Percentiles rank a stretch among this genome's conserved stretches.
Conservation (phyloP, 2,888 invertebrate species). For the Andrena fulva region DNA sequence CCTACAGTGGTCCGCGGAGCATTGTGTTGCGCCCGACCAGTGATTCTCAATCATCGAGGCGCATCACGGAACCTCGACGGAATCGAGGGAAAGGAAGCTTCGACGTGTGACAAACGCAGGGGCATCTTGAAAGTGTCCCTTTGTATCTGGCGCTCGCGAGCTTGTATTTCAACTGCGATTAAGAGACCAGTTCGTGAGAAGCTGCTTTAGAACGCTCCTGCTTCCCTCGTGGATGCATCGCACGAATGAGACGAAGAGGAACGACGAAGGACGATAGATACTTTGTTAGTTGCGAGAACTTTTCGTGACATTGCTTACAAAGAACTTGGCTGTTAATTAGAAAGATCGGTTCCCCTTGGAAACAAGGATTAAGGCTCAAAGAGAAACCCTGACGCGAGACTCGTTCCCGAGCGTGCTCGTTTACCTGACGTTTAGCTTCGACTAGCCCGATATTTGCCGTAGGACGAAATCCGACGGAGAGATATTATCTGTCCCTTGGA, state of each 20-base stretch:
- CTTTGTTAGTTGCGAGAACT: too few relatives aligned
- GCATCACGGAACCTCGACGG: background rate
- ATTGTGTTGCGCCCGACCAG: constrained; percentile 79
- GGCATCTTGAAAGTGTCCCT: constrained; percentile 41
- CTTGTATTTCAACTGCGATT: constrained; percentile 16
- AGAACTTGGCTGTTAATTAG: background rate
- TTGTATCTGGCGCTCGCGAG: constrained; percentile 1
- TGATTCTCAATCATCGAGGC: constrained; percentile 77
- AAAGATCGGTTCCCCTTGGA: background rate
- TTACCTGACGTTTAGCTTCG: constrained; percentile 81
- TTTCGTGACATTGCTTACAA: too few relatives aligned
- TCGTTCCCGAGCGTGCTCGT: constrained; percentile 59
- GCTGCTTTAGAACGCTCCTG: background rate
- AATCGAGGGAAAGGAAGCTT: constrained; percentile 12
- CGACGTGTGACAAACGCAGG: constrained; percentile 50
- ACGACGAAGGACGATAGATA: background rate
- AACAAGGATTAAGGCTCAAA: background rate
- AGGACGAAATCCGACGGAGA: constrained; percentile 69
- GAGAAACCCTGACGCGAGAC: constrained; percentile 31
- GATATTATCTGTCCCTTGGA: constrained; percentile 81
- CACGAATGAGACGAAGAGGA: background rate
- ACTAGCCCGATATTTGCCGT: constrained; percentile 65
- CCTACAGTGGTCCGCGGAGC: constrained; percentile 70
- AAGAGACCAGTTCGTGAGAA: constrained; percentile 7
- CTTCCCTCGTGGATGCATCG: background rate